A percentile compares a stretch with the other conserved stretches of the same genome.
phyloP scores from a whole-genome alignment of 1,140 invertebrate species.

The Diachasma alloeum region DNA sequence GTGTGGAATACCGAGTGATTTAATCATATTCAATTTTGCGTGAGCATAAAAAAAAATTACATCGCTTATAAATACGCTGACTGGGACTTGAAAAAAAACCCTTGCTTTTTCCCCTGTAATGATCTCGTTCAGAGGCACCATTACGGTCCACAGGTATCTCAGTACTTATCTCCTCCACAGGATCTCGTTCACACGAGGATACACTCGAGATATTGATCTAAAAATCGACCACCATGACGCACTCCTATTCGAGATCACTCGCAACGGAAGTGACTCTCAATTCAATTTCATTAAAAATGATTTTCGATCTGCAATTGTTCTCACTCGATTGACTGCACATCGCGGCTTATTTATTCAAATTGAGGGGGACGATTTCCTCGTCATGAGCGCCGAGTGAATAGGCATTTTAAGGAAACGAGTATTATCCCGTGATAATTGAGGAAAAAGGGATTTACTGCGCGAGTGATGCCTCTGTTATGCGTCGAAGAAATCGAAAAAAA shows the following conservation, averaged over 20 bases:
- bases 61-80: not conserved
- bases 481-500: not conserved
- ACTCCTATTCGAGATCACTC: not conserved
- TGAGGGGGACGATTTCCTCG: not conserved
- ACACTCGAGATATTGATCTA: not conserved
- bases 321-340: not conserved
- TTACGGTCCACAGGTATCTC: constrained; percentile 5
- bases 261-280: not conserved
- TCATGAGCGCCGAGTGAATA: no score
- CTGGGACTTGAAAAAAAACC: not conserved
- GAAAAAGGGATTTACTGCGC: not conserved
- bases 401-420: not conserved
- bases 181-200: not conserved
- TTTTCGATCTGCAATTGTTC: not conserved
- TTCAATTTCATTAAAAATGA: not conserved
- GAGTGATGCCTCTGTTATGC: not conserved
- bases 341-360: not conserved
- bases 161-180: not conserved
- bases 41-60: not conserved
- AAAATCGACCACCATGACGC: not conserved
- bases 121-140: not conserved
- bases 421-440: not conserved
- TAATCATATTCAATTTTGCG: not conserved
- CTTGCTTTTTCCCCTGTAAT: not conserved
- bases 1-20: no score